Percentiles rank a stretch among this genome's conserved stretches.
phyloP scores from a whole-genome alignment of 2,797 vertebrate species.

The Enteromius argenteus region DNA sequence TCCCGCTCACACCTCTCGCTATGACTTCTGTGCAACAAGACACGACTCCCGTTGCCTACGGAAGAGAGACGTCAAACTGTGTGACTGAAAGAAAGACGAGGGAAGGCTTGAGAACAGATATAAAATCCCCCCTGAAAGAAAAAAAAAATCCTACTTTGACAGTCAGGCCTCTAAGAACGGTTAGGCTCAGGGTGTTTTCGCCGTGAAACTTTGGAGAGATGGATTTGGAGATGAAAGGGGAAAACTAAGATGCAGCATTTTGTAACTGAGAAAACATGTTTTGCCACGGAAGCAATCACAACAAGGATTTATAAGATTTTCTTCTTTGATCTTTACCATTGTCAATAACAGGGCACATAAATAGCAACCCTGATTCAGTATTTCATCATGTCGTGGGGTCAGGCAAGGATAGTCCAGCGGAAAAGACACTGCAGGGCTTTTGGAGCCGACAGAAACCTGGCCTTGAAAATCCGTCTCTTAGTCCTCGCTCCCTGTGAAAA shows the following conservation, averaged over 20 bases:
- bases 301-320: constrained; percentile 32
- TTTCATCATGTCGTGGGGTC: constrained; percentile 32
- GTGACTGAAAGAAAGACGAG: constrained; percentile 21
- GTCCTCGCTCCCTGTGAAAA: constrained; percentile 44
- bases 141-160: constrained; percentile 31
- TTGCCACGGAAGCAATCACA: constrained; percentile 43
- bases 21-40: constrained; percentile 43
- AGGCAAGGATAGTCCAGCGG: constrained; percentile 15
- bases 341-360: constrained; percentile 30
- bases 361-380: constrained; percentile 5
- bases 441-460: constrained; percentile 32
- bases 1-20: constrained; percentile 43
- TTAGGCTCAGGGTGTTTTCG: constrained; percentile 15
- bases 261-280: constrained; percentile 29
- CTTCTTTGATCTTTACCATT: constrained; percentile 31
- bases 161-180: constrained; percentile 14
- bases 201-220: constrained; percentile 40
- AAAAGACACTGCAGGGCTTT: constrained; percentile 29
- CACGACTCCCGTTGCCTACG: constrained; percentile 8
- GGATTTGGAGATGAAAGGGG: constrained; percentile 44
- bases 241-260: constrained; percentile 16
- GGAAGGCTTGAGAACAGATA: constrained; percentile 33
- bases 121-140: constrained; percentile 27
- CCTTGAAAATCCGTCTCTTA: constrained; percentile 47
- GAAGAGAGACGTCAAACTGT: constrained; percentile 30